A percentile compares a stretch with the other conserved stretches of the same genome.
These are phyloP conservation scores for Platygyra sinensis DNA, from an alignment of 64 coral and sea anemone species.

Conservation along the genomic window DNA sequence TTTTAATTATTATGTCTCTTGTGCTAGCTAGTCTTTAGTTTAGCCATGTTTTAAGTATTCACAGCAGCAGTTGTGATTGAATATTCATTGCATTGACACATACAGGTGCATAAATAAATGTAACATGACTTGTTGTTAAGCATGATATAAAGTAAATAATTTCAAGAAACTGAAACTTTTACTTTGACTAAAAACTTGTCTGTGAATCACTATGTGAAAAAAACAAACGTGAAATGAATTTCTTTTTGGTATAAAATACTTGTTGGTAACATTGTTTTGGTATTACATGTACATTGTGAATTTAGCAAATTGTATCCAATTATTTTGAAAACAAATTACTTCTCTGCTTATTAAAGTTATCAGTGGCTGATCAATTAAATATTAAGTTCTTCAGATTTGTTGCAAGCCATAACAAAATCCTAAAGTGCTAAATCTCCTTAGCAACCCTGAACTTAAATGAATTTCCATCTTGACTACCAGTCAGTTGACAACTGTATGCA, in stretches of 20 bases:
- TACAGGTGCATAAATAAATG: neutral
- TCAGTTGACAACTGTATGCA: neutral
- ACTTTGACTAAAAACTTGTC: too few relatives aligned
- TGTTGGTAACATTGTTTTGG: neutral
- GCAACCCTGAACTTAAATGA: neutral
- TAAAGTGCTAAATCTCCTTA: neutral
- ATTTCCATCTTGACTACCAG: neutral
- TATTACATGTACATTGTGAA: neutral
- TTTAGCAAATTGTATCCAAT: neutral
- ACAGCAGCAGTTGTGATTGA: neutral
- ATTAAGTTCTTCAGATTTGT: conserved; percentile 5
- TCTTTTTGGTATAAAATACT: neutral
- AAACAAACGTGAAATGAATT: too few relatives aligned
- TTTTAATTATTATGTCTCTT: neutral
- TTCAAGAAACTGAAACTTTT: too few relatives aligned
- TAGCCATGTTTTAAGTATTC: too few relatives aligned
- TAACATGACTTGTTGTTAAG: neutral
- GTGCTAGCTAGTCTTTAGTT: neutral
- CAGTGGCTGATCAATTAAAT: conserved; percentile 2
- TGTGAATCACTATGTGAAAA: too few relatives aligned
- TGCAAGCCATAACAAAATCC: neutral
- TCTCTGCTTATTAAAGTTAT: neutral
- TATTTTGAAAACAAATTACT: conserved; percentile 18
- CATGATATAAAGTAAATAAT: neutral
- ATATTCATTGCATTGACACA: neutral